Conservation (phyloP, 2,797 vertebrate species). For the Urosaurus nigricauda region DNA sequence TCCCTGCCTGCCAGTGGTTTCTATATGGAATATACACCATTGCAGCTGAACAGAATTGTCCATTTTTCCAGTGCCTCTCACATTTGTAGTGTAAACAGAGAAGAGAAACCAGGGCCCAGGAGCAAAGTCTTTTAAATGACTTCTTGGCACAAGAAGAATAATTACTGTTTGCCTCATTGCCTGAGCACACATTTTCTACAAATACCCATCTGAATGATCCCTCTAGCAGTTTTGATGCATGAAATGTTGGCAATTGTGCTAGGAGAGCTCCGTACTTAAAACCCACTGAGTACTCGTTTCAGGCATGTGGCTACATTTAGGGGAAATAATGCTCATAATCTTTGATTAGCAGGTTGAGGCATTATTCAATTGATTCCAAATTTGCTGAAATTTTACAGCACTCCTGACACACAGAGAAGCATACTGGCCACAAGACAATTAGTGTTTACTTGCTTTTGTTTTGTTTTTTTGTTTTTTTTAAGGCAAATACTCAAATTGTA, state of each 20-base stretch:
- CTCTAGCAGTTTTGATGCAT: constrained; percentile 38
- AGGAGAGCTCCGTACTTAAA: constrained; percentile 37
- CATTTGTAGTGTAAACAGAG: constrained; percentile 21
- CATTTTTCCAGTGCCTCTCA: neutral
- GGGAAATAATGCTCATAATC: constrained; percentile 47
- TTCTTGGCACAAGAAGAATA: constrained; percentile 45
- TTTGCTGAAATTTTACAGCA: constrained; percentile 56
- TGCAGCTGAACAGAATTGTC: constrained; percentile 13
- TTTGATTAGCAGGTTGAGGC: constrained; percentile 55
- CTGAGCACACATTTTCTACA: constrained; percentile 43
- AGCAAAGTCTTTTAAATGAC: constrained; percentile 44
- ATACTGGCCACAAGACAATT: neutral
- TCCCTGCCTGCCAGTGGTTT: neutral
- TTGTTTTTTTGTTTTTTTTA: neutral
- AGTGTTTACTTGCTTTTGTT: constrained; percentile 24
- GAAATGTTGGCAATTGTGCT: constrained; percentile 43
- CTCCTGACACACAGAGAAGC: constrained; percentile 48
- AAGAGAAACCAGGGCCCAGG: constrained; percentile 11
- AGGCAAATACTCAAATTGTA: constrained; percentile 6
- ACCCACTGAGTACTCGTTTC: constrained; percentile 39
- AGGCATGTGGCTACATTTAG: constrained; percentile 52
- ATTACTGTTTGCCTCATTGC: constrained; percentile 32
- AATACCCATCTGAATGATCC: constrained; percentile 25
- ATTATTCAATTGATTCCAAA: constrained; percentile 53
- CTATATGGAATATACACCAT: neutral